phyloP scores from a whole-genome alignment of 2,888 invertebrate genomes.

The Stenodema calcarata region DNA sequence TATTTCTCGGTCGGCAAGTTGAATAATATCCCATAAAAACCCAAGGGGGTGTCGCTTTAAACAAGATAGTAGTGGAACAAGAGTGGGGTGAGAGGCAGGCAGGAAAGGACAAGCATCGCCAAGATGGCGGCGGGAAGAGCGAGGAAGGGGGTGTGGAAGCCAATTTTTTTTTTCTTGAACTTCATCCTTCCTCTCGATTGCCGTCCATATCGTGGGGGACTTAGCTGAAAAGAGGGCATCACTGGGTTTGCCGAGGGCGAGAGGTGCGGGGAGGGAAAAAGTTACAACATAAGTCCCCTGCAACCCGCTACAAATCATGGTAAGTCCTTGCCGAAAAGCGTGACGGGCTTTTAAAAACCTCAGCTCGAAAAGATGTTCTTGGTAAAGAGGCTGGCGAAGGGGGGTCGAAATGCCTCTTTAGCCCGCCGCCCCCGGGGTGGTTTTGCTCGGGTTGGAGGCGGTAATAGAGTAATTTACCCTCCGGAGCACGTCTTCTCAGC shows the following conservation, averaged over 20 bases:
- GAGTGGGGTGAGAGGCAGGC: neutral
- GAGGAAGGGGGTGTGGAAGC: neutral
- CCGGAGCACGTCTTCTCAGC: constrained; percentile 30
- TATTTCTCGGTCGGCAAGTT: neutral
- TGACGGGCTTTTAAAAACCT: constrained; percentile 50
- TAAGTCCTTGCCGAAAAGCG: constrained; percentile 48
- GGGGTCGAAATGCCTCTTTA: constrained; percentile 29
- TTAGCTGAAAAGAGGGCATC: neutral
- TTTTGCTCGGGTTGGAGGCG: neutral
- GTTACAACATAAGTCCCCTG: constrained; percentile 33
- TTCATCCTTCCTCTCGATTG: constrained; percentile 48
- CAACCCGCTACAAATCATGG: constrained; percentile 44
- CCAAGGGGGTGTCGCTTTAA: neutral
- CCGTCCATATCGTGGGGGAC: constrained; percentile 45
- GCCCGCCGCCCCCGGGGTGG: neutral
- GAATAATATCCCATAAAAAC: neutral
- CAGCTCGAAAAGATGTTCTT: constrained; percentile 21
- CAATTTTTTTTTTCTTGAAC: constrained; percentile 44
- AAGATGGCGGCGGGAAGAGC: neutral
- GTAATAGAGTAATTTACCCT: constrained; percentile 44
- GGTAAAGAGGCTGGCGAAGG: neutral
- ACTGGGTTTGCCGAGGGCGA: neutral
- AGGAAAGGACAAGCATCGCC: neutral
- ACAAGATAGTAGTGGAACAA: neutral
- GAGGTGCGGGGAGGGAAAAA: neutral